Base-by-base conservation (phyloP, 2,113 vertebrate species). In the Nansenia antarctica region DNA sequence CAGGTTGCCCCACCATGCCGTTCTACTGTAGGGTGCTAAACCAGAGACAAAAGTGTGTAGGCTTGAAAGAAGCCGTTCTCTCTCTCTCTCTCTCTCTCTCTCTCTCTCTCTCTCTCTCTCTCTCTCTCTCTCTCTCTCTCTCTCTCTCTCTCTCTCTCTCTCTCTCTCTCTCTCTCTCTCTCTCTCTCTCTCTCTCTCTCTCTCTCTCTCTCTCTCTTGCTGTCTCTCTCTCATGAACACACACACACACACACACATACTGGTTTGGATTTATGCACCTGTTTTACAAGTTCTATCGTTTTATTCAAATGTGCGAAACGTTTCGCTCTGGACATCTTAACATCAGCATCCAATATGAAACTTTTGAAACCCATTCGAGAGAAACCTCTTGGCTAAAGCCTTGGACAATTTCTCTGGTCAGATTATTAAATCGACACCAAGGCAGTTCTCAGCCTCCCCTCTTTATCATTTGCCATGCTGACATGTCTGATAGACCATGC, bases 1-100 rank as follows among this genome's bases (percentile, higher is more conserved):
- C 95, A 97, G 96, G 95, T 97, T 93, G 93, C 89, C 91, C 90
- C 93, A 87, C 92, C 87, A 91, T 93, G 92, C 90, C 85, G 89
- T 92, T 90, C 53, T 93, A 91, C 90, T 89, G 94, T 92, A 90
- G 88, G 87, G 87, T 79, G 65, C 85, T 83, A 84, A 86, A 84
- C 89, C 86, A 78, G 75, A 88, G 88, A 93, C 92, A 94, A 95
- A 91, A 92, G 86, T 87, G 86, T 87, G 20, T 78, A 83, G 85
- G 76, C 82, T 88, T 89, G 86, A 89, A 88, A 90, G 90, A 90
- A 82, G 89, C 87, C 86, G 85, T 77, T 31, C 22, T 29, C n/a
- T 24, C 58, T 45, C 26, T 53, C 73, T 53, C 54, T 35, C 57
- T 11, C 53, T 26, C 31, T 18, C 20, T 31, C 58, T 57, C 27